These are phyloP conservation scores for Onychorhynchus coronatus DNA, from an alignment of 2,113 vertebrate genomes.

Conservation along the genomic window DNA sequence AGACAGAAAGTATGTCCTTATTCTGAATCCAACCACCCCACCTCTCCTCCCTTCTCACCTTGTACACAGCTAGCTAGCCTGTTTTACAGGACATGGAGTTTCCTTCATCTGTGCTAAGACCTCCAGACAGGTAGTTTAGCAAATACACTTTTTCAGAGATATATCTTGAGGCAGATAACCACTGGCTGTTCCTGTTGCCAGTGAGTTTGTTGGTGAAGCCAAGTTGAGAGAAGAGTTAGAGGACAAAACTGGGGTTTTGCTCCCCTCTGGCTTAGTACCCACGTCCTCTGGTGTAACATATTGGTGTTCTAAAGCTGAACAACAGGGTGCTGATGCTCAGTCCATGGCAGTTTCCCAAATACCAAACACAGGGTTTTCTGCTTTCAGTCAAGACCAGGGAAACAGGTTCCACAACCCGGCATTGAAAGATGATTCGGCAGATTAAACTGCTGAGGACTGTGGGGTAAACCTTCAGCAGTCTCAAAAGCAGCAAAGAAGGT, in stretches of 20 bases:
- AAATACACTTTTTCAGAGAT: not conserved
- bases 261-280: not conserved
- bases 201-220: not conserved
- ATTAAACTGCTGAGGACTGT: not conserved
- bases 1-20: not conserved
- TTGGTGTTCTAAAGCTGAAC: accelerated
- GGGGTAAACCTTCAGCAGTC: not conserved
- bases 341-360: not conserved
- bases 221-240: not conserved
- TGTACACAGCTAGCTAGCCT: not conserved
- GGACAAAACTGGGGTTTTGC: not conserved
- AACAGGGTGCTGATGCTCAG: not conserved
- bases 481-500: not conserved
- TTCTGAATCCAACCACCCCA: not conserved
- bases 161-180: not conserved
- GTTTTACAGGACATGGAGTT: not conserved
- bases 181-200: not conserved
- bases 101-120: not conserved
- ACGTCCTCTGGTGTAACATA: not conserved
- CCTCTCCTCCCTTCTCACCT: not conserved
- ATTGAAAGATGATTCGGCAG: not conserved
- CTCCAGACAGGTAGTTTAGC: not conserved
- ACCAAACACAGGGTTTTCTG: not conserved
- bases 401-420: not conserved
- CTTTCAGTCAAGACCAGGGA: not conserved